Base-by-base conservation (phyloP, 1,140 invertebrate genomes). In the Caenorhabditis remanei region DNA sequence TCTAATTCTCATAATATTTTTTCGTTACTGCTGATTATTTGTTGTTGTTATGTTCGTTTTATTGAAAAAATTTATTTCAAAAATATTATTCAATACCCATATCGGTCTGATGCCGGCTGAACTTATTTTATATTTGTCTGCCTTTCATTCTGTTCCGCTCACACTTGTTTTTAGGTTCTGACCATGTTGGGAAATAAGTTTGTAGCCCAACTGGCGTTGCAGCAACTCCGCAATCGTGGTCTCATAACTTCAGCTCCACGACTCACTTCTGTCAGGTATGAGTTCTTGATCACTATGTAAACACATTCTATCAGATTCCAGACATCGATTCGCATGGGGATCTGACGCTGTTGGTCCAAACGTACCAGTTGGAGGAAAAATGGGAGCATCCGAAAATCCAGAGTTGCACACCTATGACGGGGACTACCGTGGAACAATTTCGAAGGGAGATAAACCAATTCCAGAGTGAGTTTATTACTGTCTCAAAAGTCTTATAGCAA, bases 391-490 rank as follows among this genome's bases (percentile, higher is more conserved):
- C 21, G 87, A 89, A 24, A 89, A 89, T 79, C 89, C 89, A 11
- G 89, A 89, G 63, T 65, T 89, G 41, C 89, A 89, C 85, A 89
- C 89, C 21, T 89, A 89, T 40, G 89, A 89, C 46, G 85, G 88
- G 21, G 85, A 61, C 55, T 89, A 89, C 85, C 21, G 46, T 21
- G 89, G 89, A n/a, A 89, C 88, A n/a, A 21, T 61, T 41, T 58
- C 55, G 4, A 89, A 89, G 85, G 88, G 88, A 6, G 88, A 89
- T 53, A 89, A 89, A 48, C 89, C 58, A 41, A 84, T 89, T 41
- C 88, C 89, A 19, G 89, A 89, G 88, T 89, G 5, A 65, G 88
- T 58, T 14, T 61, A 19, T 3, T 32, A 24, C 4, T n/a, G 6
- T 9, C 16, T 86, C 19, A 8, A 19, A 19, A 48, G 11, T 50